Evolutionary conservation across 2,797 vertebrate genomes (phyloP), one percentile per base, ranked within the genome.

Genomic region (Petrocephalus schoutedeni): DNA sequence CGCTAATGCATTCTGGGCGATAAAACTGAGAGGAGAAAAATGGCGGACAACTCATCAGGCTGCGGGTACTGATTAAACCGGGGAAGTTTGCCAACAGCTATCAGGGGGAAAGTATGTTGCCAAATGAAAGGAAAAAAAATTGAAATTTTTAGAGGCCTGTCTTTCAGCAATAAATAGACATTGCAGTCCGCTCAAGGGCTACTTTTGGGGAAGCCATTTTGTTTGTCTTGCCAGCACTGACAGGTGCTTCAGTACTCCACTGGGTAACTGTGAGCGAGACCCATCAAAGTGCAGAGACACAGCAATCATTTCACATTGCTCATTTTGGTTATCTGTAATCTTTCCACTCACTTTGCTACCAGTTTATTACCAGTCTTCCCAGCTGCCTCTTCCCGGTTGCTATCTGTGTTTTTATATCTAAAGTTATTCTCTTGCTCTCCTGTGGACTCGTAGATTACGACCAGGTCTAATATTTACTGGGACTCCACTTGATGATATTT

Each of bases 121-220:
- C 86, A 89, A 87, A 71, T 86, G 86, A 86, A 83, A n/a, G 4
- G 4, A 41, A 45, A 51, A 16, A 87, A 61, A 49, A 86, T 84
- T 67, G 36, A 74, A 49, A 88, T 28, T 89, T 89, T 89, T 64
- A 87, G 86, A 84, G 86, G 54, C 58, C 84, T 87, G 82, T 88
- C 91, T 87, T 21, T 88, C 89, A 64, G 89, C 61, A 89, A 87
- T 90, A 89, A 89, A 90, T 89, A 86, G 57, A 16, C 41, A 87
- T 90, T 80, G 59, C 45, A 57, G 77, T 54, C 23, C 57, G 87
- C 61, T 88, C 67, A 32, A 87, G 71, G 57, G 87, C 87, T 88
- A 88, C 89, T 80, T 45, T 85, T 85, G 19, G 71, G 54, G 61
- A 87, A 89, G 87, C 87, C 58, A 67, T 89, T 88, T 86, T 88